A percentile compares a stretch with the other conserved stretches of the same genome.
phyloP scores from a whole-genome alignment of 1,140 invertebrate genomes.

The Panulirus ornatus region DNA sequence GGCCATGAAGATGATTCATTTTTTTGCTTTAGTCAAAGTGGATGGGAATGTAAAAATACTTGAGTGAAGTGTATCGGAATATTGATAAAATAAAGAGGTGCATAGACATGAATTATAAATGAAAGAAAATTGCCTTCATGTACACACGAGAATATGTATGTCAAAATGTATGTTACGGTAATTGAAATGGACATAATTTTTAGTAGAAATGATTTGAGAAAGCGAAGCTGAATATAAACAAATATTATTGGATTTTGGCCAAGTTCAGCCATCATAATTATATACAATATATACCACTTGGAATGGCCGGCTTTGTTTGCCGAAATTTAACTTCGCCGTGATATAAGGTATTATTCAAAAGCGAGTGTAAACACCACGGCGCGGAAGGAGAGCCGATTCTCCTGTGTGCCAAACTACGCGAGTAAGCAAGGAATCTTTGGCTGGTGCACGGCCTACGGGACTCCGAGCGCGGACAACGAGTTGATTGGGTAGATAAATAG shows the following conservation, averaged over 20 bases:
- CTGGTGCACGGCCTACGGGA: neutral
- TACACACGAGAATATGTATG: no score
- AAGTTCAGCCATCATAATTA: conserved; percentile 36
- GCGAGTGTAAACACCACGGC: conserved; percentile 23
- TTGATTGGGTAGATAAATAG: conserved; percentile 39
- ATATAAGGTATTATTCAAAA: conserved; percentile 17
- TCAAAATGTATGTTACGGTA: no score
- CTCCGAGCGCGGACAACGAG: no score
- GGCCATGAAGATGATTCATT: no score
- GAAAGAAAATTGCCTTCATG: no score
- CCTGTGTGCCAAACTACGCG: conserved; percentile 18
- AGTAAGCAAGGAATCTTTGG: conserved; percentile 24
- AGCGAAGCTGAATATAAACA: neutral
- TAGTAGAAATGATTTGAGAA: no score
- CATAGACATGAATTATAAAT: no score
- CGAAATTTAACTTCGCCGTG: conserved; percentile 39
- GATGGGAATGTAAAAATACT: no score
- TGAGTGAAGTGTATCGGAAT: no score
- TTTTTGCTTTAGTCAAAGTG: no score
- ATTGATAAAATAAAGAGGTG: no score
- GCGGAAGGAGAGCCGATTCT: conserved; percentile 8
- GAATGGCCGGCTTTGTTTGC: conserved; percentile 43
- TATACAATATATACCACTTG: conserved; percentile 42
- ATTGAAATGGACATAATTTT: no score
- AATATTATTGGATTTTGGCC: neutral